These are phyloP conservation scores for Globodera ellingtonae DNA, from an alignment of 1,140 invertebrate species.

Conservation along the genomic window DNA sequence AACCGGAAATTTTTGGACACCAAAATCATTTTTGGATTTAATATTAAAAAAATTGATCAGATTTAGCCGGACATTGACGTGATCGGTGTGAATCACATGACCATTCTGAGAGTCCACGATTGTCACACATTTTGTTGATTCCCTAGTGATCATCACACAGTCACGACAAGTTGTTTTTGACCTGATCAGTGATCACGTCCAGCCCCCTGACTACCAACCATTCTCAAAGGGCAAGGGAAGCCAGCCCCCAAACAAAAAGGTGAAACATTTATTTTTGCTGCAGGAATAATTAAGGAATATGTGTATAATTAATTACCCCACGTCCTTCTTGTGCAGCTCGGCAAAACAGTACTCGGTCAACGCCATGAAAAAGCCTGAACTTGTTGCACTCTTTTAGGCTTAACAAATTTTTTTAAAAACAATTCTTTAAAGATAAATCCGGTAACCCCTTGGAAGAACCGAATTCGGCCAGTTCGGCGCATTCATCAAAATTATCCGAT, in stretches of 20 bases:
- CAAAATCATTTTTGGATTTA: background rate
- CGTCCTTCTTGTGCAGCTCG: conserved; percentile 5
- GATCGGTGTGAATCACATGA: too few species aligned
- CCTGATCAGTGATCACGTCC: background rate
- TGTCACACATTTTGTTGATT: background rate
- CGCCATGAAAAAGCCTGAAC: conserved; percentile 52
- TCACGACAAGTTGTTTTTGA: background rate
- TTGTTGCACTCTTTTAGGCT: conserved; percentile 13
- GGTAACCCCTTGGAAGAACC: too few species aligned
- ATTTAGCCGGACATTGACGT: too few species aligned
- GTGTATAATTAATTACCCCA: conserved; percentile 18
- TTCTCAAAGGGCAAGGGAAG: too few species aligned
- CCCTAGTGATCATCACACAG: background rate
- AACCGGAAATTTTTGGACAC: background rate
- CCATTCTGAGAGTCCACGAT: too few species aligned
- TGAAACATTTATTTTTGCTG: too few species aligned
- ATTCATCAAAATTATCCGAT: too few species aligned
- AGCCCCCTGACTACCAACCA: too few species aligned
- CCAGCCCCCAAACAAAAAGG: too few species aligned
- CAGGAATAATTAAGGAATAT: too few species aligned
- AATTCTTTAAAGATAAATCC: too few species aligned
- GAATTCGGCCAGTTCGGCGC: too few species aligned
- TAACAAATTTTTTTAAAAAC: background rate
- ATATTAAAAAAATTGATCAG: background rate
- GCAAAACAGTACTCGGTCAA: conserved; percentile 43